Evolutionary conservation across 2,797 vertebrate genomes (phyloP).

Genomic region (Chaenodraco wilsoni): DNA sequence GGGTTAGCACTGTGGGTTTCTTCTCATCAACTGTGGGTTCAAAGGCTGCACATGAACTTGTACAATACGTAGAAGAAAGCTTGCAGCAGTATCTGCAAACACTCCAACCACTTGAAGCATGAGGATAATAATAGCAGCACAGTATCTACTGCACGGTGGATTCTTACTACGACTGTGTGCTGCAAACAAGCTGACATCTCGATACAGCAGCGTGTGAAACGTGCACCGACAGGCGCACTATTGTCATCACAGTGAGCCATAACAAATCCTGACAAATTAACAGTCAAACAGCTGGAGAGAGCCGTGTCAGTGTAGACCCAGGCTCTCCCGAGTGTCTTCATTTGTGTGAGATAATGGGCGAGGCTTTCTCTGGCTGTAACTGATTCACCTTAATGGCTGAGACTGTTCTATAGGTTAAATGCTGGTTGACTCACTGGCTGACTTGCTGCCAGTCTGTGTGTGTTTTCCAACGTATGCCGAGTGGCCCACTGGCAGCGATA

Average conservation of each 20-base stretch:
- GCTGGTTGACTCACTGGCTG: slow-evolving; percentile 13
- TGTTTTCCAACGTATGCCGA: slow-evolving; percentile 13
- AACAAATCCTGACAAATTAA: slow-evolving; percentile 42
- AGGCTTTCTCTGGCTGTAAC: slow-evolving; percentile 53
- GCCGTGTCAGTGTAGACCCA: neutral
- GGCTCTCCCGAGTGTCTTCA: neutral
- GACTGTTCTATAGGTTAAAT: slow-evolving; percentile 44
- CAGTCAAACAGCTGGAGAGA: slow-evolving; percentile 59
- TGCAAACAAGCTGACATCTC: slow-evolving; percentile 18
- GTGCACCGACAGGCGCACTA: slow-evolving; percentile 45
- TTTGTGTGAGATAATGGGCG: slow-evolving; percentile 25
- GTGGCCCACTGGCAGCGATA: slow-evolving; percentile 10
- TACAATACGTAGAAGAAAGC: slow-evolving; percentile 41
- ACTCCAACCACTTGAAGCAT: slow-evolving; percentile 58
- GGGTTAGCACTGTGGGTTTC: slow-evolving; percentile 14
- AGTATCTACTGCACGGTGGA: slow-evolving; percentile 29
- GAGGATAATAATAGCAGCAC: slow-evolving; percentile 66
- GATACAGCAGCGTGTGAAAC: slow-evolving; percentile 22
- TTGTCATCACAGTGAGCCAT: slow-evolving; percentile 52
- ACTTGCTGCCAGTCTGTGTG: neutral
- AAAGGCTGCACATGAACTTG: slow-evolving; percentile 39
- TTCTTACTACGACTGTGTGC: slow-evolving; percentile 14
- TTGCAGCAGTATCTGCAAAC: slow-evolving; percentile 56
- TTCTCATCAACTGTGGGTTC: slow-evolving; percentile 43
- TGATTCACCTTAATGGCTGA: slow-evolving; percentile 49